Evolutionary conservation across 2,888 invertebrate species (phyloP), one percentile per base, ranked within the genome.

Genomic region (Cyclophora punctaria): DNA sequence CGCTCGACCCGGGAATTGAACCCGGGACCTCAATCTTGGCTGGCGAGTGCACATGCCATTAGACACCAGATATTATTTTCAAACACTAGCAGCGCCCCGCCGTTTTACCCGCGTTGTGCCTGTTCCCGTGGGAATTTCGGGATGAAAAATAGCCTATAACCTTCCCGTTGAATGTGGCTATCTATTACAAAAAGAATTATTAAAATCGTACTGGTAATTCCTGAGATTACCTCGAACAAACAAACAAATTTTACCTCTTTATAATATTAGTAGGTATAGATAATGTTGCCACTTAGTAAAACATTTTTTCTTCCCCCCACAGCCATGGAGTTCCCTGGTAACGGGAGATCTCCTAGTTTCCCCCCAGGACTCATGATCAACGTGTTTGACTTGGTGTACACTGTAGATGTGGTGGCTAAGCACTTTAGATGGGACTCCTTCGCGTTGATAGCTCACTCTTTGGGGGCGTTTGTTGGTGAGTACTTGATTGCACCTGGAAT

Each of bases 261-360:
- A 20, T 20, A 20, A 20, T 20, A 20, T 20, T 20, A 20, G 20
- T n/a, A n/a, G n/a, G n/a, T 20, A 20, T 20, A 20, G 2, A 20
- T 20, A 20, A 20, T 20, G 20, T 20, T 20, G 20, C 34, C 5
- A 41, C 34, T 34, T 40, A 40, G 3, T 5, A 34, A 47, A 5
- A n/a, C 34, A 6, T 35, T 20, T 37, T 45, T 20, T 6, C 34
- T 44, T 33, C 2, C 44, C 47, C 7, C 7, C 48, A 0, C 69
- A 86, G 86, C 70, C 4, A 52, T 86, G 44, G 92, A 93, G 62
- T 69, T 92, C 3, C 92, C 92, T 0, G 91, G 93, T 0, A 91
- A 89, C 56, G 92, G 92, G 0, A 83, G 73, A 43, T 92, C 92
- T 0, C 89, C 90, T 50, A 87, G 86, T 33, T 84, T 89, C 44